phyloP scores from a whole-genome alignment of 2,797 vertebrate genomes.

The Enteromius viviparus region DNA sequence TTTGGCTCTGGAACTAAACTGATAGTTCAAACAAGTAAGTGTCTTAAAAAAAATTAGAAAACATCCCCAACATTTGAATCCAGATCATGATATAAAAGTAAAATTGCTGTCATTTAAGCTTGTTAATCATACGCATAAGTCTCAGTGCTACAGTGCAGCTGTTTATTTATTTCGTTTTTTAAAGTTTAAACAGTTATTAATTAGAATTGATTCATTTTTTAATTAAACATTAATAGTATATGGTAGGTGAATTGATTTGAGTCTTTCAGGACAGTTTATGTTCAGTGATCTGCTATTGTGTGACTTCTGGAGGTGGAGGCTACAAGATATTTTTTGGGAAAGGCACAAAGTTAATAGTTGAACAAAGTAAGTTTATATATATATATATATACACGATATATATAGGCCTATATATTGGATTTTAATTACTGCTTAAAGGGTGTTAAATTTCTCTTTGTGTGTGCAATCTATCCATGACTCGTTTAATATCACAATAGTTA shows the following conservation, averaged over 20 bases:
- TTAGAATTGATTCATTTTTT: neutral
- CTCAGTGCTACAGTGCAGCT: neutral
- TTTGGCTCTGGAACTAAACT: constrained; percentile 63
- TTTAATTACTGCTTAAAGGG: neutral
- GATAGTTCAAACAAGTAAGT: constrained; percentile 51
- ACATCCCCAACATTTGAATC: neutral
- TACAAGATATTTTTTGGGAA: constrained; percentile 61
- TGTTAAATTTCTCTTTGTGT: neutral
- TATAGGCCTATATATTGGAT: no score
- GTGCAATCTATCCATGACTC: neutral
- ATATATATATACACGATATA: no score
- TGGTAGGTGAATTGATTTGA: neutral
- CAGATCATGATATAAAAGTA: no score
- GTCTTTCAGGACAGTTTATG: constrained; percentile 23
- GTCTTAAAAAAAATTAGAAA: neutral
- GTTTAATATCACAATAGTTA: neutral
- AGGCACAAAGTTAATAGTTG: constrained; percentile 57
- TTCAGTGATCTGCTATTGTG: constrained; percentile 49
- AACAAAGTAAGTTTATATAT: constrained; percentile 63
- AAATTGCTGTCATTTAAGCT: neutral
- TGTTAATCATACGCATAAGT: neutral
- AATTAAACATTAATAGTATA: no score
- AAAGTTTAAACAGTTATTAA: no score
- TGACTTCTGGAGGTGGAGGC: constrained; percentile 49
- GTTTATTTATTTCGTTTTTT: neutral